Evolutionary conservation across 2,888 invertebrate species (phyloP).

Genomic region (Tenthredo amoena): DNA sequence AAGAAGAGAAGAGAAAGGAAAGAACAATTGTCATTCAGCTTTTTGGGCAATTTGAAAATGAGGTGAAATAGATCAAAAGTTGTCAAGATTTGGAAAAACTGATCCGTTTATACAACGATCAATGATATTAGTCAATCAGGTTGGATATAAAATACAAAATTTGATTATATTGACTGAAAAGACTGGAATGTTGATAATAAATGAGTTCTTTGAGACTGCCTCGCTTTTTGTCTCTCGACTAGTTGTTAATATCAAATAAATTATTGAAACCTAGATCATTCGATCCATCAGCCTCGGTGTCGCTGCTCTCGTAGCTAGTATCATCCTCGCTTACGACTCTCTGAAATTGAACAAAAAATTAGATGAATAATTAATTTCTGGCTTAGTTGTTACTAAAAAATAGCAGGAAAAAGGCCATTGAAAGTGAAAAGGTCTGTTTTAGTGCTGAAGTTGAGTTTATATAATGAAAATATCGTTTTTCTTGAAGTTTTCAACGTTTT

Average conservation of each 20-base stretch:
- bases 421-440: neutral
- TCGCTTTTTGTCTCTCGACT: neutral
- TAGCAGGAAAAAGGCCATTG: neutral
- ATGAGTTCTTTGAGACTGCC: neutral
- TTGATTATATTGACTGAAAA: neutral
- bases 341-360: constrained; percentile 59
- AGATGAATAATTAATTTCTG: neutral
- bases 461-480: neutral
- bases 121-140: too few species aligned
- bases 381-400: neutral
- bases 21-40: neutral
- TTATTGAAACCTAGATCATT: constrained; percentile 60
- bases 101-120: neutral
- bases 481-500: neutral
- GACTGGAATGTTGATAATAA: neutral
- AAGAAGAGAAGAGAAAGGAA: neutral
- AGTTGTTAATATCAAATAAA: neutral
- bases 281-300: constrained; percentile 59
- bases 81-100: too few species aligned
- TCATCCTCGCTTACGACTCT: constrained; percentile 68
- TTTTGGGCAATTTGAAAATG: neutral
- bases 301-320: constrained; percentile 61
- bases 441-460: too few species aligned
- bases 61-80: neutral
- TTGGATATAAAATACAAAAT: neutral